phyloP scores from a whole-genome alignment of 2,797 vertebrate genomes.

The Tamandua tetradactyla region DNA sequence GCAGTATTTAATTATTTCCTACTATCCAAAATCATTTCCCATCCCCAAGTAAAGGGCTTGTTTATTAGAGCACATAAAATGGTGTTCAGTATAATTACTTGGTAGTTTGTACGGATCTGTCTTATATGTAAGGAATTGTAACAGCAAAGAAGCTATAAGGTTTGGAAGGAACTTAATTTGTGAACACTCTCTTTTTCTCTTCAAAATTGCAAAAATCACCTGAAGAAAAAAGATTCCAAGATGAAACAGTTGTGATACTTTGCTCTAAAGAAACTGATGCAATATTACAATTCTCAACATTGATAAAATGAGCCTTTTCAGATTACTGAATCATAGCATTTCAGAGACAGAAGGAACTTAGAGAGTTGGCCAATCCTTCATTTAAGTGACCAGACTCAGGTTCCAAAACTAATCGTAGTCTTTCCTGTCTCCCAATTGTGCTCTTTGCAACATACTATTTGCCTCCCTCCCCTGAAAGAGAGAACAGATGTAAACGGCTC shows the following conservation, averaged over 20 bases:
- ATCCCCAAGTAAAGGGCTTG: conserved; percentile 16
- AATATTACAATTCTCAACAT: neutral
- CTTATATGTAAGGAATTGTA: neutral
- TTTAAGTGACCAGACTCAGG: neutral
- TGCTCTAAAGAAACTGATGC: neutral
- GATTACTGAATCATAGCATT: neutral
- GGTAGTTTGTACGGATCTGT: neutral
- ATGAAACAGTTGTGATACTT: neutral
- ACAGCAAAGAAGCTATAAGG: neutral
- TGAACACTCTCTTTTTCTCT: neutral
- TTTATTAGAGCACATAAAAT: neutral
- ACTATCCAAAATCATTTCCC: neutral
- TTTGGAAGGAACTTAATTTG: neutral
- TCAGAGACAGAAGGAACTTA: neutral
- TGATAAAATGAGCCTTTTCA: neutral
- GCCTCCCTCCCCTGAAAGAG: neutral
- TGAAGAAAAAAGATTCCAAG: neutral
- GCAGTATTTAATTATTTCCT: neutral
- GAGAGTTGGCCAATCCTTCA: neutral
- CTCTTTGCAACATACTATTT: conserved; percentile 19
- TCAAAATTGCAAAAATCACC: conserved; percentile 36
- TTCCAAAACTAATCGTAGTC: conserved; percentile 9
- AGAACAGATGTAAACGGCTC: conserved; percentile 49
- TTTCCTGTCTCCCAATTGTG: neutral
- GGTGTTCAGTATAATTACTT: neutral